Percentiles rank a stretch among this genome's conserved stretches.
phyloP scores from a whole-genome alignment of 2,797 vertebrate genomes.

The Phataginus tricuspis region DNA sequence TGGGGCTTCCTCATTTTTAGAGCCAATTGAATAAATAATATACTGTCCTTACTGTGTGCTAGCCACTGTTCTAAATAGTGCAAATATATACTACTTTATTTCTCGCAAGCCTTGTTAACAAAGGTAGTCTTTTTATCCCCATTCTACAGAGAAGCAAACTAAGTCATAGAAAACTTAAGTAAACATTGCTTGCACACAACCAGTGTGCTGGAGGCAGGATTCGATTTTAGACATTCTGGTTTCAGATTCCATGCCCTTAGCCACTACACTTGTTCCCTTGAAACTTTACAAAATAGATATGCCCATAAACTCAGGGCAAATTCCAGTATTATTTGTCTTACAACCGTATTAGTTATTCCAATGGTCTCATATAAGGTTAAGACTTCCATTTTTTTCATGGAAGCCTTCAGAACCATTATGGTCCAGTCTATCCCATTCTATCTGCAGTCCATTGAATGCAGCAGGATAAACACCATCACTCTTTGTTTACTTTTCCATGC shows the following conservation, averaged over 20 bases:
- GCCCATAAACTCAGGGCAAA: background rate
- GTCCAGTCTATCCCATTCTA: background rate
- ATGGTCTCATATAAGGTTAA: background rate
- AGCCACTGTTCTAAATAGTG: background rate
- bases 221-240: background rate
- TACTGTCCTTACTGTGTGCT: background rate
- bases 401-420: background rate
- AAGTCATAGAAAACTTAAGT: constrained; percentile 25
- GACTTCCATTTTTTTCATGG: constrained; percentile 23
- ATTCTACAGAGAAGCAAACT: constrained; percentile 6
- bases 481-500: background rate
- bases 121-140: background rate
- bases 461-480: background rate
- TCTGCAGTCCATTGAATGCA: background rate
- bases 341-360: background rate
- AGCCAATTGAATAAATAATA: constrained; percentile 14
- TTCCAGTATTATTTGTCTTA: background rate
- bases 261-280: background rate
- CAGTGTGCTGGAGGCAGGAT: background rate
- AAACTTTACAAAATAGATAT: constrained; percentile 10
- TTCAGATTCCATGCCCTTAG: background rate
- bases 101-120: background rate
- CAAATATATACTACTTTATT: background rate
- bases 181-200: background rate
- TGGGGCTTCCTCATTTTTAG: constrained; percentile 10